Base-by-base conservation (phyloP, 35 echinoderm and acorn worm genomes). In the Heliocidaris erythrogramma region DNA sequence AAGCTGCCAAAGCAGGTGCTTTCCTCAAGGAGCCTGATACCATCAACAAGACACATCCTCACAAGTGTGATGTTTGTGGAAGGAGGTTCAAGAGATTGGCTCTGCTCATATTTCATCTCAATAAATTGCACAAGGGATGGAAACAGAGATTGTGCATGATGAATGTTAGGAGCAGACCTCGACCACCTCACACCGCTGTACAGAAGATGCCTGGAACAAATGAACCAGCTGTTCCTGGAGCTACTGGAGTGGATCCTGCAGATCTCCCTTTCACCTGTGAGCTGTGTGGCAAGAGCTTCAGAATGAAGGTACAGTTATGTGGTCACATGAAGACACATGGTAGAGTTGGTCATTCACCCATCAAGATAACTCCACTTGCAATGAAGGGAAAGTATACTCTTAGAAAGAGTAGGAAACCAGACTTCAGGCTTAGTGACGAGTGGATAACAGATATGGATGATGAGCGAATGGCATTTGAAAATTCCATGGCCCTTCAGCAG, bases 251-350 rank as follows among this genome's bases (percentile, higher is more conserved):
- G 47, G 32, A 89, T 89, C 87, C 31, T 47, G 47, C 87, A 89
- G 87, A 89, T 32, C 87, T 89, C 14, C 87, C 87, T 29, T 92
- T 92, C 29, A 92, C 47, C 11, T 92, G 91, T 50, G 91, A 92
- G 49, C 50, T 92, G 49, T 92, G 91, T 92, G 91, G 91, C 49
- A 92, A 92, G 30, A 52, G 91, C 49, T 92, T 92, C 91, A 49
- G 49, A 42, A 92, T 92, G 91, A 92, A 59, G 49, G 91, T 92
- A 17, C 91, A 92, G 91, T 59, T 92, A 12, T 92, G 91, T 92
- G 91, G 91, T 21, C 91, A 92, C 91, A 92, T 92, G 91, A 92
- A 92, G 91, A 92, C 91, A 27, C 91, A 92, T 92, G 91, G 91
- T 59, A 59, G 91, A 92, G 91, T 92, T 30, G 91, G 91, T 30